These are phyloP conservation scores for Prietella phreatophila DNA, from an alignment of 2,113 vertebrate species.

Conservation along the genomic window DNA sequence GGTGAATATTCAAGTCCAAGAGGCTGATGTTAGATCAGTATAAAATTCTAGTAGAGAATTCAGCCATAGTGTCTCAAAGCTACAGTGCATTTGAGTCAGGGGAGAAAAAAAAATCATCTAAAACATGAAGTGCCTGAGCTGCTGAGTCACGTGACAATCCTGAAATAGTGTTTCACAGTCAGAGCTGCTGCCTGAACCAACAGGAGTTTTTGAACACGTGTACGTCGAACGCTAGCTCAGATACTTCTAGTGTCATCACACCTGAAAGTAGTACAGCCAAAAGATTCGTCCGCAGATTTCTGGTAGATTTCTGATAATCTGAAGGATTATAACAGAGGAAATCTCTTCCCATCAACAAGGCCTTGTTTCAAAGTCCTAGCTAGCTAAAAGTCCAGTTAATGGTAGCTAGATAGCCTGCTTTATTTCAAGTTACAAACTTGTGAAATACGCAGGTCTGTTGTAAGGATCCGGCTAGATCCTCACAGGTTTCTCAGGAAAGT, in stretches of 20 bases:
- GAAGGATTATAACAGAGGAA: too few relatives aligned
- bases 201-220: not conserved
- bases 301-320: too few relatives aligned
- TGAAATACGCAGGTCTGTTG: too few relatives aligned
- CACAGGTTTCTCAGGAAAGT: too few relatives aligned
- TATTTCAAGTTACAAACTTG: too few relatives aligned
- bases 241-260: not conserved
- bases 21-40: not conserved
- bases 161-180: not conserved
- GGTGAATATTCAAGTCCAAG: not conserved
- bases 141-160: not conserved
- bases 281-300: not conserved
- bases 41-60: not conserved
- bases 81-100: not conserved
- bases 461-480: too few relatives aligned
- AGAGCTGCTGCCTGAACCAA: not conserved
- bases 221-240: not conserved
- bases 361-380: not conserved
- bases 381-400: not conserved
- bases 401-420: not conserved
- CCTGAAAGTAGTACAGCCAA: not conserved
- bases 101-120: not conserved
- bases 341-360: not conserved
- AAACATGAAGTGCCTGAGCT: not conserved
- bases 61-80: not conserved